Conservation (phyloP, 2,888 invertebrate species). For the Tachina lurida region DNA sequence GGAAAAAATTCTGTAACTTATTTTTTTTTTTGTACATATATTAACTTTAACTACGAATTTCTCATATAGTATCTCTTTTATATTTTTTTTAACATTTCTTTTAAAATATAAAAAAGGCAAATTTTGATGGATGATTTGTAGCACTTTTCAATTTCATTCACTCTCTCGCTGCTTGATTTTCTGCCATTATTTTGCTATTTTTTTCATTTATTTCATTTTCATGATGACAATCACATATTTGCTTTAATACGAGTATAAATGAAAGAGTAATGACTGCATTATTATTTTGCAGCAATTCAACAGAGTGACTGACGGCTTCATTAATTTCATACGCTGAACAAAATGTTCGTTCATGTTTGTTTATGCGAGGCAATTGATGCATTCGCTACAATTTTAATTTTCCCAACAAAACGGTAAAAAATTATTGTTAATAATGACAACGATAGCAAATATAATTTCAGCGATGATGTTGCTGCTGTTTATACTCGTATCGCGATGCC, state of each 20-base stretch:
- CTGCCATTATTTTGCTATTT: neutral
- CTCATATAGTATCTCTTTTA: too few relatives aligned
- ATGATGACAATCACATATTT: conserved; percentile 9
- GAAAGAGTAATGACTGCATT: conserved; percentile 44
- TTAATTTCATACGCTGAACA: conserved; percentile 53
- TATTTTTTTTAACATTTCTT: too few relatives aligned
- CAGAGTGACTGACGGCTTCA: conserved; percentile 63
- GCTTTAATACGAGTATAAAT: conserved; percentile 15
- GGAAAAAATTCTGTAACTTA: too few relatives aligned
- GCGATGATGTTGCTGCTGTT: conserved; percentile 18
- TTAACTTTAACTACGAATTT: too few relatives aligned
- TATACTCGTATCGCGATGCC: conserved; percentile 20
- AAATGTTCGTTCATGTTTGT: conserved; percentile 39
- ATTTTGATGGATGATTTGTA: neutral
- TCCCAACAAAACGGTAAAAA: conserved; percentile 24
- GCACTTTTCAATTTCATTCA: neutral
- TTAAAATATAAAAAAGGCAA: neutral
- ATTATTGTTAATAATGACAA: conserved; percentile 50
- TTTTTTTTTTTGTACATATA: too few relatives aligned
- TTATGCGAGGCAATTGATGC: conserved; percentile 9
- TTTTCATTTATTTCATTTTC: neutral
- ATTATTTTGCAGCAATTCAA: conserved; percentile 46
- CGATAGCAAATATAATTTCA: conserved; percentile 18
- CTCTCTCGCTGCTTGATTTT: neutral
- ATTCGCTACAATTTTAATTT: conserved; percentile 45